A percentile compares a stretch with the other conserved stretches of the same genome.
Conservation (phyloP, 2,797 vertebrate species). For the Lagocephalus sceleratus region DNA sequence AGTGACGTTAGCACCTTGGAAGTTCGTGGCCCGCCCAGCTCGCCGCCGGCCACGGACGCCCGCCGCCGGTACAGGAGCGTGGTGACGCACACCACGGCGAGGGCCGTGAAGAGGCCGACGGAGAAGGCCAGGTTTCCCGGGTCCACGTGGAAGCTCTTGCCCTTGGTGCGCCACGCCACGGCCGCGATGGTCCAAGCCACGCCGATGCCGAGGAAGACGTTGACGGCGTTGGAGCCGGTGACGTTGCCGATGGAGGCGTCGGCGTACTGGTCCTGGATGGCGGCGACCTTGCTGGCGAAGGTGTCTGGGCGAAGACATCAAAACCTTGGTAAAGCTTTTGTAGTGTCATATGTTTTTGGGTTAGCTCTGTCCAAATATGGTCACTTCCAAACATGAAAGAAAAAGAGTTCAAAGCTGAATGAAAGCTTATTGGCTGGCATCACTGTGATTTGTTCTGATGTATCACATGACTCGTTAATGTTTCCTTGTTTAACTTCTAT, state of each 20-base stretch:
- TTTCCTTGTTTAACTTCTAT: too few species aligned
- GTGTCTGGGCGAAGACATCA: slow-evolving; percentile 69
- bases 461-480: too few species aligned
- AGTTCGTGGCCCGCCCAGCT: slow-evolving; percentile 82
- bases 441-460: too few species aligned
- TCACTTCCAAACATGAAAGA: not conserved
- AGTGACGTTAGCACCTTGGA: slow-evolving; percentile 76
- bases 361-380: too few species aligned
- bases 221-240: slow-evolving; percentile 85
- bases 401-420: not conserved
- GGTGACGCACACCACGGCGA: slow-evolving; percentile 72
- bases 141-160: slow-evolving; percentile 72
- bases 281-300: slow-evolving; percentile 86
- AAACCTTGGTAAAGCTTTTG: too few species aligned
- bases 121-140: slow-evolving; percentile 85
- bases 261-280: slow-evolving; percentile 86
- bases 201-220: slow-evolving; percentile 85
- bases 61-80: slow-evolving; percentile 80
- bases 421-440: too few species aligned
- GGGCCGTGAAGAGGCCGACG: slow-evolving; percentile 82
- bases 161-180: slow-evolving; percentile 77
- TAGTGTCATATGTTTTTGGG: too few species aligned
- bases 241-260: slow-evolving; percentile 89
- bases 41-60: slow-evolving; percentile 73
- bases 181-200: slow-evolving; percentile 87